These are phyloP conservation scores for Drosophila paracracens DNA, from an alignment of 2,888 invertebrate species.

Conservation along the genomic window DNA sequence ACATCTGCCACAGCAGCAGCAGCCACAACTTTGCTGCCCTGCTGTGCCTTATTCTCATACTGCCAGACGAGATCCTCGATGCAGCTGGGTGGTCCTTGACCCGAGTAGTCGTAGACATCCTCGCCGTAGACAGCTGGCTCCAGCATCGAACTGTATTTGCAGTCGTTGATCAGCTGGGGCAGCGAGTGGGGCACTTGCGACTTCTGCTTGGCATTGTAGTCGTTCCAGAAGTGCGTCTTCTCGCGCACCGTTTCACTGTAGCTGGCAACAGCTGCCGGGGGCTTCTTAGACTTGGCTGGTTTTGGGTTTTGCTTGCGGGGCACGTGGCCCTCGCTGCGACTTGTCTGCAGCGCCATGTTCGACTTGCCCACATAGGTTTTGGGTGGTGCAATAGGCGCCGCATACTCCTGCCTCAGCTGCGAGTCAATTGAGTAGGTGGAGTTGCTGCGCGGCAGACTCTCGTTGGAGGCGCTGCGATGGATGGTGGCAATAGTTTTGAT, in stretches of 20 bases:
- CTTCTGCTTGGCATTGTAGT: slow-evolving; percentile 83
- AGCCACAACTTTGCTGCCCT: background rate
- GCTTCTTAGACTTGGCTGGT: slow-evolving; percentile 35
- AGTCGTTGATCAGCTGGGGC: slow-evolving; percentile 87
- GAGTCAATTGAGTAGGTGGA: slow-evolving; percentile 85
- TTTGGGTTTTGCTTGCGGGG: slow-evolving; percentile 76
- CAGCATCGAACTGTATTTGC: slow-evolving; percentile 87
- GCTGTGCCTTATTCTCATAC: slow-evolving; percentile 73
- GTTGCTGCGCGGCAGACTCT: slow-evolving; percentile 83
- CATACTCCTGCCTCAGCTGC: slow-evolving; percentile 67
- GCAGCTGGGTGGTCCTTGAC: slow-evolving; percentile 83
- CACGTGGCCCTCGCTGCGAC: slow-evolving; percentile 78
- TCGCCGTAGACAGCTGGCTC: slow-evolving; percentile 46
- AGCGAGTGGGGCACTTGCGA: slow-evolving; percentile 84
- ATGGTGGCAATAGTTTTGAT: slow-evolving; percentile 41
- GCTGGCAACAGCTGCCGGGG: slow-evolving; percentile 52
- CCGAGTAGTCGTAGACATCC: slow-evolving; percentile 60
- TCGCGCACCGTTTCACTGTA: slow-evolving; percentile 88
- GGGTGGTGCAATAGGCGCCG: slow-evolving; percentile 61
- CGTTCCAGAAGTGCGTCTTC: slow-evolving; percentile 89
- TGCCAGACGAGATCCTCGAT: slow-evolving; percentile 84
- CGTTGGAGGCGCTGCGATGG: slow-evolving; percentile 73
- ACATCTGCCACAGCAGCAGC: slow-evolving; percentile 51
- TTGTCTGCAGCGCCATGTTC: slow-evolving; percentile 55
- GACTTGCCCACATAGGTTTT: slow-evolving; percentile 62